Evolutionary conservation across 2,888 invertebrate species (phyloP).

Genomic region (Spodoptera picta): DNA sequence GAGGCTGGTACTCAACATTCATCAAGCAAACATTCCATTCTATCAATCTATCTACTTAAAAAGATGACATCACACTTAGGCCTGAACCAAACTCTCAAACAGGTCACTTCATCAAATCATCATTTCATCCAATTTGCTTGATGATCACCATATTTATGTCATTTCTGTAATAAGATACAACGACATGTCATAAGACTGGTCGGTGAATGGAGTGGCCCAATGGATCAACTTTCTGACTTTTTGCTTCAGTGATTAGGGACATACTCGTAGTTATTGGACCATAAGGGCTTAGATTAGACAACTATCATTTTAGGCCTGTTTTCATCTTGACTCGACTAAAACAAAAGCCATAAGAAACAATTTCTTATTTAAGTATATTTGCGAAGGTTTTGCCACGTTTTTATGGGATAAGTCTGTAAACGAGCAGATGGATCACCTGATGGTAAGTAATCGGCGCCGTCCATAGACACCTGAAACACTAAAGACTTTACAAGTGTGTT

Average conservation of each 20-base stretch:
- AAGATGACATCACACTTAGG: slow-evolving; percentile 38
- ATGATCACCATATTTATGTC: slow-evolving; percentile 10
- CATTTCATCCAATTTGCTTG: slow-evolving; percentile 41
- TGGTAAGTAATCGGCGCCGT: no score
- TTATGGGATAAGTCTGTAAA: no score
- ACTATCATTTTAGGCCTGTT: no score
- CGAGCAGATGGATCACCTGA: no score
- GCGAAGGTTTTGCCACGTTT: no score
- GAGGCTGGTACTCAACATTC: no score
- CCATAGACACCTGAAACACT: no score
- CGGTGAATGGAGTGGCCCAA: slow-evolving; percentile 30
- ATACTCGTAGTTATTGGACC: slow-evolving; percentile 10
- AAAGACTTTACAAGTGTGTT: no score
- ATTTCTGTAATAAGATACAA: slow-evolving; percentile 35
- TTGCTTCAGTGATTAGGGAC: slow-evolving; percentile 42
- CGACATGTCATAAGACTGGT: slow-evolving; percentile 8
- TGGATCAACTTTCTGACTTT: slow-evolving; percentile 29
- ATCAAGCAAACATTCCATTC: no score
- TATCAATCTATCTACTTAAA: slow-evolving; percentile 3
- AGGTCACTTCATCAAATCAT: slow-evolving; percentile 36
- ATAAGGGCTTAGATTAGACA: background rate
- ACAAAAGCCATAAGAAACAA: no score
- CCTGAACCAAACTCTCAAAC: slow-evolving; percentile 36
- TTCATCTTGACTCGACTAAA: no score
- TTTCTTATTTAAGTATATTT: no score